A percentile compares a stretch with the other conserved stretches of the same genome.
These are phyloP conservation scores for Empidonax alnorum DNA, from an alignment of 2,113 vertebrate genomes.

Conservation along the genomic window DNA sequence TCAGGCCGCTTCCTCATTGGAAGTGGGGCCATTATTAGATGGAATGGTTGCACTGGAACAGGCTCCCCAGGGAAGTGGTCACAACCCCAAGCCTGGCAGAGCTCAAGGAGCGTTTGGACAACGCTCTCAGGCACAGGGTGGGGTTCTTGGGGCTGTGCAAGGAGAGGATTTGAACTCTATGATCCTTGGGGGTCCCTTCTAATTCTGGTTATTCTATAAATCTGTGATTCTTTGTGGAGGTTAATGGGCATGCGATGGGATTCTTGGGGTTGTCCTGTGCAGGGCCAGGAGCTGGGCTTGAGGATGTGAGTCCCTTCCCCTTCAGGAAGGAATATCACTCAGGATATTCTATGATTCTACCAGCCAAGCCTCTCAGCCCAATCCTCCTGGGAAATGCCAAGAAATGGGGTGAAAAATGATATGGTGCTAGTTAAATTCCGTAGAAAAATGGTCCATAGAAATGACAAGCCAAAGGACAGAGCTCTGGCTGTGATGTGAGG, in stretches of 20 bases:
- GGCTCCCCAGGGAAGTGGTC: neutral
- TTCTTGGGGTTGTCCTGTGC: neutral
- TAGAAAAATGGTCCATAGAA: neutral
- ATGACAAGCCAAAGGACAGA: neutral
- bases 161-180: neutral
- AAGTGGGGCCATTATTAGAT: neutral
- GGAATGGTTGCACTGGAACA: neutral
- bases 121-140: neutral
- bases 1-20: neutral
- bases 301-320: too few species aligned
- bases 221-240: neutral
- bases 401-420: neutral
- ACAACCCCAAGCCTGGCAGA: neutral
- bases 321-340: too few species aligned
- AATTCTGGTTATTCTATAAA: neutral
- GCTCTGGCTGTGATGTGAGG: neutral
- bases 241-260: neutral
- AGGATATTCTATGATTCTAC: neutral
- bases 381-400: neutral
- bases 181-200: neutral
- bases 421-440: neutral
- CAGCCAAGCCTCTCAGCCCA: fast-evolving
- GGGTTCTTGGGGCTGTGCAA: neutral
- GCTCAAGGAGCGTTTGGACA: neutral
- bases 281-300: neutral